These are phyloP conservation scores for Chaetodon auriga DNA, from an alignment of 2,113 vertebrate species.

Conservation along the genomic window DNA sequence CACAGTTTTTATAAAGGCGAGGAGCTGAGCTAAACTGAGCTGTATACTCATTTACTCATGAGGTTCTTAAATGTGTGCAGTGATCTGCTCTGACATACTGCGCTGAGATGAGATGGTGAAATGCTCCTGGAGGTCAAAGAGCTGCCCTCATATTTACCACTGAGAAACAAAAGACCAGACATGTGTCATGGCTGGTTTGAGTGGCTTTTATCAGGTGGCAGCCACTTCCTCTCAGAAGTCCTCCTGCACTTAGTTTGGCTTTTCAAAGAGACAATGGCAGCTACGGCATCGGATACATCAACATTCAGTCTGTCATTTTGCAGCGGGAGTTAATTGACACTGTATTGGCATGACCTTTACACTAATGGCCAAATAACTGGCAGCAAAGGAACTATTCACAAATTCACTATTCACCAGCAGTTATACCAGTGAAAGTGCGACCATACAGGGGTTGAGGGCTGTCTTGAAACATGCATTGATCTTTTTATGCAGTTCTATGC, in stretches of 20 bases:
- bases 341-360: conserved; percentile 37
- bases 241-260: not conserved
- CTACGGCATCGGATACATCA: not conserved
- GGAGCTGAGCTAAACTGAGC: conserved; percentile 68
- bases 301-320: not conserved
- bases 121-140: conserved; percentile 76
- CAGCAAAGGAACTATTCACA: conserved; percentile 1
- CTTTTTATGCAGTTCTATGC: not conserved
- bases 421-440: not conserved
- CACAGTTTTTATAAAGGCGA: conserved; percentile 47
- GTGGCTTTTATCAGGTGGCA: conserved; percentile 65
- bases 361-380: conserved; percentile 6
- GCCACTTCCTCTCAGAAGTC: conserved; percentile 46
- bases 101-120: conserved; percentile 64
- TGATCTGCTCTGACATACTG: conserved; percentile 67
- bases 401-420: not conserved
- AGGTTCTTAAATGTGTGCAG: conserved; percentile 64
- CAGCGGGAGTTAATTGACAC: conserved; percentile 14
- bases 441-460: not conserved
- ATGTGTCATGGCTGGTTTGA: conserved; percentile 45
- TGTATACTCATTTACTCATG: conserved; percentile 69
- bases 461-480: not conserved
- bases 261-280: not conserved
- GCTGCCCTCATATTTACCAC: conserved; percentile 77
- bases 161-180: conserved; percentile 55